A percentile compares a stretch with the other conserved stretches of the same genome.
Evolutionary conservation across 2,797 vertebrate species (phyloP).

Genomic region (Pseudochaenichthys georgianus): DNA sequence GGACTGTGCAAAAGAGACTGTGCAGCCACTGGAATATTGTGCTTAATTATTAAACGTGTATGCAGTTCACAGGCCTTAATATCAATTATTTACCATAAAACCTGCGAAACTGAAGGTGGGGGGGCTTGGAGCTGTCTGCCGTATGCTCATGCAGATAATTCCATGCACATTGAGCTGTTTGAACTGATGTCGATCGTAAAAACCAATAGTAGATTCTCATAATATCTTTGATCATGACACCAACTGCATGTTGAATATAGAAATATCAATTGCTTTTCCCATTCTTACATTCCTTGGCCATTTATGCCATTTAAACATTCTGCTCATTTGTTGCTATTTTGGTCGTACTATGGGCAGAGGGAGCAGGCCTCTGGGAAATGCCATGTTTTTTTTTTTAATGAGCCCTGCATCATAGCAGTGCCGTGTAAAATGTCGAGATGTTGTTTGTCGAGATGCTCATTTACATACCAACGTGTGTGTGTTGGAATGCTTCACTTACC

Average conservation of each 20-base stretch:
- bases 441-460: constrained; percentile 2
- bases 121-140: constrained; percentile 51
- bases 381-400: constrained; percentile 67
- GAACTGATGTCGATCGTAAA: constrained; percentile 20
- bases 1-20: constrained; percentile 44
- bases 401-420: constrained; percentile 57
- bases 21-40: constrained; percentile 66
- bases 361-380: constrained; percentile 55
- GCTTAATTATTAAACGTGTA: constrained; percentile 78
- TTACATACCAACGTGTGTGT: background rate
- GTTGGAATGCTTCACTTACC: constrained; percentile 47
- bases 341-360: constrained; percentile 47
- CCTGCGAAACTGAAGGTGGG: constrained; percentile 66
- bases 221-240: constrained; percentile 27
- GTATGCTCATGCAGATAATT: constrained; percentile 34
- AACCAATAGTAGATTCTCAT: constrained; percentile 3
- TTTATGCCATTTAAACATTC: constrained; percentile 40
- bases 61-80: constrained; percentile 71
- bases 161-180: constrained; percentile 24
- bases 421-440: constrained; percentile 18
- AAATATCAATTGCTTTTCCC: constrained; percentile 20
- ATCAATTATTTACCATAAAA: constrained; percentile 81
- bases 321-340: constrained; percentile 32
- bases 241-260: constrained; percentile 25
- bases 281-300: constrained; percentile 10